Base-by-base conservation (phyloP, 2,888 invertebrate genomes). In the Artemia sp. region DNA sequence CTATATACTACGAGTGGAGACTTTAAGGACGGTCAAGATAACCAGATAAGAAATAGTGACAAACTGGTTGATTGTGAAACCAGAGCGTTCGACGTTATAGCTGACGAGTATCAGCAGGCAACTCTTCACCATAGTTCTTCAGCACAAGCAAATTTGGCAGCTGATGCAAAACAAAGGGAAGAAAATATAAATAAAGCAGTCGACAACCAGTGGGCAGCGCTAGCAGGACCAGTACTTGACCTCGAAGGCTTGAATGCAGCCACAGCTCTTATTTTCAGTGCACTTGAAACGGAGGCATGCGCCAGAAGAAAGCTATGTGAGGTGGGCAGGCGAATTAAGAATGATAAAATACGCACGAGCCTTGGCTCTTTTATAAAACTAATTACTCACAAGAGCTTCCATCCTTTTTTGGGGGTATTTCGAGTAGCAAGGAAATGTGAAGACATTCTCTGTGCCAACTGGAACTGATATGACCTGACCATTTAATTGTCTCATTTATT, bases 221-320 rank as follows among this genome's bases (percentile, higher is more conserved):
- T 58, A 24, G 64, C 64, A 58, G 11, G 64, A 9, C 11, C 11
- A n/a, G 64, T 58, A 19, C n/a, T 58, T 24, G 64, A 58, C 64
- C n/a, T 9, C 8, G 64, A n/a, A 58, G 24, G 14, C 14, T 10
- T 58, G 64, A 11, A 58, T 58, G 64, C n/a, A n/a, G 24, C 24
- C 64, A 58, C 64, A n/a, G 9, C 24, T 24, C 64, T 58, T 58
- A 24, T 24, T 24, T 58, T 58, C 14, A 58, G 14, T n/a, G 64
- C 64, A 10, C 64, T 58, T 1, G 64, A 58, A 10, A 58, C 64
- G 11, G 10, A 58, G 64, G n/a, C 64, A n/a, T 58, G 64, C 64
- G 64, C 64, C 11, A 8, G 64, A 10, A n/a, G 64, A 19, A n/a
- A 58, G 64, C 64, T 58, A n/a, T 58, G 64, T 24, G 64, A 58